These are phyloP conservation scores for Hyla sarda DNA, from an alignment of 2,113 vertebrate species.

Conservation along the genomic window DNA sequence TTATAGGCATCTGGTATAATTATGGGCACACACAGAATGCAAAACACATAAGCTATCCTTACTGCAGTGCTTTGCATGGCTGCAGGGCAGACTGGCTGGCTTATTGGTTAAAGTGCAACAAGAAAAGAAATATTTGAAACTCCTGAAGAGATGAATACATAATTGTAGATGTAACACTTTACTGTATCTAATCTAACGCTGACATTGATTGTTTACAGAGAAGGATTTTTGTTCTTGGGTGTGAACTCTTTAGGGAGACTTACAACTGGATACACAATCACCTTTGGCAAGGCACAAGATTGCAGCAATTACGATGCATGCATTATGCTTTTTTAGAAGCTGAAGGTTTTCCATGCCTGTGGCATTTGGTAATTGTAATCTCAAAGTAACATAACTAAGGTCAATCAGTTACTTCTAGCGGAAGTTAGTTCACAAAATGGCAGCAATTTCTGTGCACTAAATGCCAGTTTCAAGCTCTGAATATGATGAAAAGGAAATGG, in stretches of 20 bases:
- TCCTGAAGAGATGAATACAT: background rate
- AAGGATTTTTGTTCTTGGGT: constrained; percentile 8
- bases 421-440: constrained; percentile 97
- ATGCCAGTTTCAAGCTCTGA: constrained; percentile 91
- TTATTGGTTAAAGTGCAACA: background rate
- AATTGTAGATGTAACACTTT: too few relatives aligned
- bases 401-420: constrained; percentile 95
- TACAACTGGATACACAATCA: constrained; percentile 34
- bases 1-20: background rate
- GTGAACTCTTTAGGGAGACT: background rate
- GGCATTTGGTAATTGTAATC: constrained; percentile 90
- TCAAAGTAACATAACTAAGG: constrained; percentile 86
- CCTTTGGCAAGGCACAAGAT: constrained; percentile 36
- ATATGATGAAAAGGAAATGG: constrained; percentile 87
- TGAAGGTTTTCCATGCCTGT: constrained; percentile 83
- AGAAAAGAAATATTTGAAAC: background rate
- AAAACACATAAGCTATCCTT: background rate
- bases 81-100: background rate
- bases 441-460: constrained; percentile 93
- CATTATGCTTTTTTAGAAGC: constrained; percentile 39
- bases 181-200: background rate
- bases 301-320: constrained; percentile 43
- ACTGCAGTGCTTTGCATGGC: background rate
- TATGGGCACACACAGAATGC: background rate
- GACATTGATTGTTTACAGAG: background rate